These are phyloP conservation scores for Pogonophryne albipinna DNA, from an alignment of 2,797 vertebrate genomes.

Conservation along the genomic window DNA sequence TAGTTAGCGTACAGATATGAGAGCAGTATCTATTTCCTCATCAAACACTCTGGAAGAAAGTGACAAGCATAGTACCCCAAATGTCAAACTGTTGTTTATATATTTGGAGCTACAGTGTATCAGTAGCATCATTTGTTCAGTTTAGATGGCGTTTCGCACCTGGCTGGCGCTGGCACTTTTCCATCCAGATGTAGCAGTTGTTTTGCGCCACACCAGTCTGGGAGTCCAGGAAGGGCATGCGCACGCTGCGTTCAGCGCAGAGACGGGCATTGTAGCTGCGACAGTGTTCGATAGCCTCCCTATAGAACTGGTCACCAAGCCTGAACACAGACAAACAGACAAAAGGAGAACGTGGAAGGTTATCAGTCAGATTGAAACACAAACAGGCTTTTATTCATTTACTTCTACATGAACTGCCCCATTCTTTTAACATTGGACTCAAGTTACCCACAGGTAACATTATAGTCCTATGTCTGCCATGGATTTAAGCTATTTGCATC, in stretches of 20 bases:
- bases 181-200: conserved; percentile 99
- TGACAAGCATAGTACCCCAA: background rate
- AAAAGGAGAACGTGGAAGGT: background rate
- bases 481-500: conserved; percentile 26
- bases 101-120: background rate
- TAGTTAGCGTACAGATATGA: background rate
- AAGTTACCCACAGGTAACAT: conserved; percentile 27
- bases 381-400: background rate
- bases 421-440: conserved; percentile 26
- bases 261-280: conserved; percentile 96
- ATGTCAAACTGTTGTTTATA: background rate
- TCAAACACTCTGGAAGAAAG: background rate
- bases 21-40: background rate
- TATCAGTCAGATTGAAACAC: background rate
- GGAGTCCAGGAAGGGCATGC: conserved; percentile 96
- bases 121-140: background rate
- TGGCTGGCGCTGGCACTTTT: conserved; percentile 94
- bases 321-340: conserved; percentile 72
- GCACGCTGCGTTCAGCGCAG: conserved; percentile 94
- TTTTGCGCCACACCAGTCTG: conserved; percentile 98
- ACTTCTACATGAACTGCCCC: background rate
- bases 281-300: conserved; percentile 97
- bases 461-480: conserved; percentile 20
- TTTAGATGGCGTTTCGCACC: conserved; percentile 80
- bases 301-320: conserved; percentile 97